A percentile compares a stretch with the other conserved stretches of the same genome.
These are phyloP conservation scores for Anodontia alba DNA, from an alignment of 2,888 invertebrate species.

Conservation along the genomic window DNA sequence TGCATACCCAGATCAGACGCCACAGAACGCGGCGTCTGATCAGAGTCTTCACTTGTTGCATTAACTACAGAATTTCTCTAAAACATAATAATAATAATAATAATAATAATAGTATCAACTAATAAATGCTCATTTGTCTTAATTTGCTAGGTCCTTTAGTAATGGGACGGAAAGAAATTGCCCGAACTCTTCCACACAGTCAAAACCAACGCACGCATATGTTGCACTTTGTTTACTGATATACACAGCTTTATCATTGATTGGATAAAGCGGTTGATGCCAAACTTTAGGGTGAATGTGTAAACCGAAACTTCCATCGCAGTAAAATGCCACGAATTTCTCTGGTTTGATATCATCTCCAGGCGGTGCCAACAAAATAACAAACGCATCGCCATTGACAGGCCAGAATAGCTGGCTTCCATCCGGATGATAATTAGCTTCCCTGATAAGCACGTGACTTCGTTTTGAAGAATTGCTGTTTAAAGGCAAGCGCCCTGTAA, in stretches of 20 bases:
- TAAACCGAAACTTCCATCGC: slow-evolving; percentile 52
- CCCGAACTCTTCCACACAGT: slow-evolving; percentile 48
- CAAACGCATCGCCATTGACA: slow-evolving; percentile 39
- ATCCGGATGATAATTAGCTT: slow-evolving; percentile 66
- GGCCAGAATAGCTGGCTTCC: slow-evolving; percentile 54
- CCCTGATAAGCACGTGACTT: slow-evolving; percentile 57
- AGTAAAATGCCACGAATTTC: slow-evolving; percentile 55
- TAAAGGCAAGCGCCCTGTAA: slow-evolving; percentile 55
- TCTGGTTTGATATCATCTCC: slow-evolving; percentile 46
- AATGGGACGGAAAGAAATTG: slow-evolving; percentile 48
- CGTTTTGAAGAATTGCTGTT: slow-evolving; percentile 34
- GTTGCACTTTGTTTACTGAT: slow-evolving; percentile 48
- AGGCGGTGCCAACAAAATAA: slow-evolving; percentile 44
- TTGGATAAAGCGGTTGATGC: slow-evolving; percentile 53
- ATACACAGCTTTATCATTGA: slow-evolving; percentile 39
- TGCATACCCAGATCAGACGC: too few relatives aligned
- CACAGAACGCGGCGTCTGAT: background rate
- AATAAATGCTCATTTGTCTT: background rate
- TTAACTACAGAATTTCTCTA: background rate
- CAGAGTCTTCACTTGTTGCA: background rate
- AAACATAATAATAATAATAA: background rate
- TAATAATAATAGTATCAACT: background rate
- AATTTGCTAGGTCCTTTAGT: background rate
- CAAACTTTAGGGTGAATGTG: slow-evolving; percentile 50
- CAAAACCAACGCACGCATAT: slow-evolving; percentile 50